Base-by-base conservation (phyloP, 2,797 vertebrate genomes). In the Falco novaeseelandiae region DNA sequence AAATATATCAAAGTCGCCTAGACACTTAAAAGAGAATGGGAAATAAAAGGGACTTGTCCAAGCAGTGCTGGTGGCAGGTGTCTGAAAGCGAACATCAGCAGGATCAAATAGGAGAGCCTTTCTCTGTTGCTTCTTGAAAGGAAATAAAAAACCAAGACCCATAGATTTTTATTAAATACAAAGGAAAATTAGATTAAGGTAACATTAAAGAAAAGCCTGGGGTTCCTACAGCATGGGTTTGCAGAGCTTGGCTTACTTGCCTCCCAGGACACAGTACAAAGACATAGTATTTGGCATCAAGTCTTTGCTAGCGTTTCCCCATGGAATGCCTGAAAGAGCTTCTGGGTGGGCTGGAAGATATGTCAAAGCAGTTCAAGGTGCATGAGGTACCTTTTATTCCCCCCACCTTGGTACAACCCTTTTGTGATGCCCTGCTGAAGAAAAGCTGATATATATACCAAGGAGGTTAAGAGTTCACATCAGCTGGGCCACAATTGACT, bases 41-140 rank as follows among this genome's bases (percentile, higher is more conserved):
- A 98, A 98, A 98, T 98, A 98, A 98, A 98, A 98, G 94, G 96
- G 97, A 98, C 66, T 71, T 98, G 98, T 98, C 98, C 98, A 98
- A 97, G 97, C 95, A 55, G 96, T 94, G 97, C 98, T 98, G 97
- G 97, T 98, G 98, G 97, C 98, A 97, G 98, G 96, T 98, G 97
- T 97, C 78, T 22, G 91, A 97, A 98, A 98, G 95, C 0, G 94
- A 98, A 96, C 94, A 98, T 98, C 97, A 97, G 97, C 96, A 83
- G 97, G 97, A 98, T 98, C 98, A 98, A 98, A 98, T 95, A 97
- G 97, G 71, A 97, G 92, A 98, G 93, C 85, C 98, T 98, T 96
- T 94, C 97, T 98, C 97, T 98, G 95, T 96, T 97, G 96, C 97
- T 97, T 97, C 97, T 97, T 98, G 94, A 98, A 98, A 98, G 93